Base-by-base conservation (phyloP, 2,888 invertebrate genomes). In the Nebria brevicollis region DNA sequence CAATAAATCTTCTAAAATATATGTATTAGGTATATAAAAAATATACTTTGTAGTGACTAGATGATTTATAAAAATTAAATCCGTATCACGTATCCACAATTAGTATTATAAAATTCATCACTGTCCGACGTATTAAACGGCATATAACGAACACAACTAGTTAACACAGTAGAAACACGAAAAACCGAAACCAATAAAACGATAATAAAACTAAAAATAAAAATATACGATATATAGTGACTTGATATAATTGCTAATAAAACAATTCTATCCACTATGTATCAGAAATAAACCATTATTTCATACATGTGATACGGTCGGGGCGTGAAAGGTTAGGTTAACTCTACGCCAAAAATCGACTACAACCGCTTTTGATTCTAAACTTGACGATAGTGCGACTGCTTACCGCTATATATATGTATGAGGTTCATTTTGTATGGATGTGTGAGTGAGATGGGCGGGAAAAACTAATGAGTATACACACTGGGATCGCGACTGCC, bases 381-480 rank as follows among this genome's bases (percentile, higher is more conserved):
- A 54, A 54, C 54, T 54, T 54, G 54, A 54, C 54, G 54, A 13
- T 54, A 54, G 54, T 54, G 54, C 54, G 54, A 2, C 54, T 54
- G 54, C 54, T 54, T 54, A 54, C 54, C 54, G 54, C 54, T 54
- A 54, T 54, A 54, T 54, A 54, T 54, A 54, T 54, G 54, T 54
- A 54, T 54, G 54, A 3, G 54, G 54, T 54, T 54, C 11, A 54
- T 54, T 54, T 54, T 54, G 54, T 54, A 13, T 54, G 54, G 11
- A 54, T 54, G 54, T 54, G 13, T 54, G 11, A 13, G 54, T 54
- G 54, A 54, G 11, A 54, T 54, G 54, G 54, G 54, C 54, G 54
- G 54, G 54, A 54, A 54, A 54, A 54, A 54, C 54, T 54, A 54
- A 13, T 54, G 54, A 54, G 54, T 8, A 54, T 54, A 8, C 8